Evolutionary conservation across 2,888 invertebrate species (phyloP).

Genomic region (Tiliacea aurago): DNA sequence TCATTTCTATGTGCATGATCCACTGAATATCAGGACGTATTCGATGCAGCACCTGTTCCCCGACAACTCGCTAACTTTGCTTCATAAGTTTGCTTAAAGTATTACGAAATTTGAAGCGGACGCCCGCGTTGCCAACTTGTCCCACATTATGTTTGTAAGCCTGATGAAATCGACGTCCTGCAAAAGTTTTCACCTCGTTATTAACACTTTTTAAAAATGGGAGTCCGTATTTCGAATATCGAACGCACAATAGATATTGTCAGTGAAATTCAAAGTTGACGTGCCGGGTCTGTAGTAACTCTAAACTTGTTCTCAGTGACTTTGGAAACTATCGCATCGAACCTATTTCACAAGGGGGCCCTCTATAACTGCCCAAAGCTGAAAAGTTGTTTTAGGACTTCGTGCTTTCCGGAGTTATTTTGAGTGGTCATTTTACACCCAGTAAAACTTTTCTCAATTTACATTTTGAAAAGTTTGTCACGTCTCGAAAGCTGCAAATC

Average conservation of each 20-base stretch:
- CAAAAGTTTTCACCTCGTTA: conserved; percentile 79
- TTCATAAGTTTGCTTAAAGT: conserved; percentile 86
- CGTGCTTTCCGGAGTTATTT: conserved; percentile 59
- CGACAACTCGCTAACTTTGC: conserved; percentile 80
- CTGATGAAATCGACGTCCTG: conserved; percentile 80
- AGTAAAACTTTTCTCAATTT: conserved; percentile 30
- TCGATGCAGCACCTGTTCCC: conserved; percentile 85
- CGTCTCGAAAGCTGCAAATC: not conserved
- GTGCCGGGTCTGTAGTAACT: conserved; percentile 61
- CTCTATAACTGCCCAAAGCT: conserved; percentile 76
- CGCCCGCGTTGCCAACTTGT: conserved; percentile 75
- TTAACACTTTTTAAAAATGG: conserved; percentile 73
- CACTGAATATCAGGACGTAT: conserved; percentile 81
- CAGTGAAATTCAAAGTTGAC: conserved; percentile 65
- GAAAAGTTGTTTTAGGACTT: conserved; percentile 77
- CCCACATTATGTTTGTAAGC: conserved; percentile 83
- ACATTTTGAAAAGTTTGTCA: conserved; percentile 16
- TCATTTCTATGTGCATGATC: conserved; percentile 73
- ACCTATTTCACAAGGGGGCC: conserved; percentile 77
- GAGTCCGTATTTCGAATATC: conserved; percentile 66
- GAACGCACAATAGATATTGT: conserved; percentile 73
- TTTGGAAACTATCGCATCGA: conserved; percentile 79
- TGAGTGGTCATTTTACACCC: conserved; percentile 67
- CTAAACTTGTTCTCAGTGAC: conserved; percentile 73
- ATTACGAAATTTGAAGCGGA: conserved; percentile 86